phyloP scores from a whole-genome alignment of 1,140 invertebrate genomes.

The Lepidostoma basale region DNA sequence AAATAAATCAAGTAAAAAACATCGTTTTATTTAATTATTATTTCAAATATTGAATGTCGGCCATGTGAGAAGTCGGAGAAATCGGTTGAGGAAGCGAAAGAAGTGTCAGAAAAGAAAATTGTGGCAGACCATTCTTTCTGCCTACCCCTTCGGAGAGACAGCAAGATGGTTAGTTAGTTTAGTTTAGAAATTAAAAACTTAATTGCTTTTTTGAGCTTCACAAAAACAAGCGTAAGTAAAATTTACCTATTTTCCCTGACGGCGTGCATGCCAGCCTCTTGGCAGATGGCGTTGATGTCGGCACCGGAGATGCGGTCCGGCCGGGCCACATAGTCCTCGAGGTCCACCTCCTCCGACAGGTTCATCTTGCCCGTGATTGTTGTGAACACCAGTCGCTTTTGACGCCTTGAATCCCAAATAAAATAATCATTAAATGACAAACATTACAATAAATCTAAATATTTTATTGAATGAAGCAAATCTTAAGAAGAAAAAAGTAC shows the following conservation, averaged over 20 bases:
- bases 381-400: conserved; percentile 97
- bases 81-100: too few relatives aligned
- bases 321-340: conserved; percentile 98
- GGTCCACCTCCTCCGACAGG: conserved; percentile 98
- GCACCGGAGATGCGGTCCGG: conserved; percentile 99
- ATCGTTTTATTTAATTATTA: too few relatives aligned
- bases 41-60: too few relatives aligned
- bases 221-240: background rate
- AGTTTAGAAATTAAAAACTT: too few relatives aligned
- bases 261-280: conserved; percentile 96
- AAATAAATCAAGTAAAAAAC: too few relatives aligned
- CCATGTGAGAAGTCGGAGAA: too few relatives aligned
- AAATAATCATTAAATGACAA: background rate
- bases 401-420: conserved; percentile 66
- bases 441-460: background rate
- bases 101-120: too few relatives aligned
- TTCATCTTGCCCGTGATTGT: conserved; percentile 99
- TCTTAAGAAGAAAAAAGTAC: conserved; percentile 40
- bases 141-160: too few relatives aligned
- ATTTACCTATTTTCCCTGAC: conserved; percentile 88
- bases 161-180: too few relatives aligned
- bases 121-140: too few relatives aligned
- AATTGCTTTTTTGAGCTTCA: too few relatives aligned
- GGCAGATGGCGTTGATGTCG: conserved; percentile 99
- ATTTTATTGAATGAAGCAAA: background rate